Evolutionary conservation across 1,140 invertebrate genomes (phyloP).

Genomic region (Drosophila sp.): DNA sequence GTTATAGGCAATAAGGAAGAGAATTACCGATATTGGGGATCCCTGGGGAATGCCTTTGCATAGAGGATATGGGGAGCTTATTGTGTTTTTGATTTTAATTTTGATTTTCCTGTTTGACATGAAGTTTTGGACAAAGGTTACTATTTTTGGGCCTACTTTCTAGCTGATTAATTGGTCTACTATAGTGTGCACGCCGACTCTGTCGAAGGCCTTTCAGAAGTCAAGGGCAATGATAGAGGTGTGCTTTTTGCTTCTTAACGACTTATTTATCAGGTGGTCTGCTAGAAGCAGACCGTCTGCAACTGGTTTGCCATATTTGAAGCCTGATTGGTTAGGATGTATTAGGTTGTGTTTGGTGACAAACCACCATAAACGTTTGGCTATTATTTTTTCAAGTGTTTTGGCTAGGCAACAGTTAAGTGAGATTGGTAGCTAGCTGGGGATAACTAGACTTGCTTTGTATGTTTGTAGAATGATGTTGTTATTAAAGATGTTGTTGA

Average conservation of each 20-base stretch:
- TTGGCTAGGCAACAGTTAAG: constrained; percentile 1
- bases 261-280: constrained; percentile 7
- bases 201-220: background rate
- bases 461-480: constrained; percentile 4
- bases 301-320: constrained; percentile 1
- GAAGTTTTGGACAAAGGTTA: no score
- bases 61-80: no score
- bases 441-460: constrained; percentile 13
- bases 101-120: constrained; percentile 31
- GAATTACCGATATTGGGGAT: no score
- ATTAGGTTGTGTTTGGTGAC: background rate
- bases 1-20: no score
- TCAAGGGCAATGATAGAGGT: background rate
- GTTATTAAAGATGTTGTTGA: no score
- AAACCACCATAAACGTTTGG: background rate
- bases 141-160: constrained; percentile 9
- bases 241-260: background rate
- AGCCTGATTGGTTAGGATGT: background rate
- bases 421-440: constrained; percentile 14
- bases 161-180: constrained; percentile 27
- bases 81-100: no score
- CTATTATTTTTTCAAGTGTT: background rate
- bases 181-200: constrained; percentile 25
- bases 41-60: no score
- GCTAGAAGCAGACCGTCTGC: constrained; percentile 1